Base-by-base conservation (phyloP, 2,888 invertebrate genomes). In the Mesorhabditis spiculigera region DNA sequence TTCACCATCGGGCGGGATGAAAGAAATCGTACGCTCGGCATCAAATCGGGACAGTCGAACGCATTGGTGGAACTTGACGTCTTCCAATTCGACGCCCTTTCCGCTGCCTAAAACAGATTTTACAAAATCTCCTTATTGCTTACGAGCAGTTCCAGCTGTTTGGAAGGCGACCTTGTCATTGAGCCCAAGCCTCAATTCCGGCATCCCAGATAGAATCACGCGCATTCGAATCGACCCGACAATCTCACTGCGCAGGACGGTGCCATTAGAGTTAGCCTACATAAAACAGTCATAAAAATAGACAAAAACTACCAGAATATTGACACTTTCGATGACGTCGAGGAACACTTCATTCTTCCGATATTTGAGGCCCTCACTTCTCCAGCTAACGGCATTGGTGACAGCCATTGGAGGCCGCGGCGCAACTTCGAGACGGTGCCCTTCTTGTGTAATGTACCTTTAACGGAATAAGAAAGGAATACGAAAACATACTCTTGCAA, bases 221-320 rank as follows among this genome's bases (percentile, higher is more conserved):
- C 97, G 90, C 96, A 98, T 97, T 89, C 95, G 95, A 73, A 98
- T 95, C 68, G 94, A 93, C 68, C 97, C 97, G 43, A 97, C 95
- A 81, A 98, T 97, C 88, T 98, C 97, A 87, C 95, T 95, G 63
- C 95, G 90, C 68, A 98, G 87, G 3, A 97, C 96, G 88, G 95
- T 95, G 0, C 96, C 96, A 87, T 94, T 95, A 4, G 95, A 94
- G 87, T 95, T 94, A 0, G 94, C 94, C 88, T 88, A 76, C 41
- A 80, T 69, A 63, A 62, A 42, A 41, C 50, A 44, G 28, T 68
- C 45, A 5, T 50, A 50, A 63, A 28, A 65, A 5, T 44, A 10
- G 4, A 42, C 13, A 67, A 63, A 50, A 81, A 88, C 81, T 79
- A 90, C 90, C 87, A 97, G 87, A 71, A 97, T 89, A 87, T 97